Evolutionary conservation across 2,888 invertebrate species (phyloP).

Genomic region (Agonopterix alstromeriana): DNA sequence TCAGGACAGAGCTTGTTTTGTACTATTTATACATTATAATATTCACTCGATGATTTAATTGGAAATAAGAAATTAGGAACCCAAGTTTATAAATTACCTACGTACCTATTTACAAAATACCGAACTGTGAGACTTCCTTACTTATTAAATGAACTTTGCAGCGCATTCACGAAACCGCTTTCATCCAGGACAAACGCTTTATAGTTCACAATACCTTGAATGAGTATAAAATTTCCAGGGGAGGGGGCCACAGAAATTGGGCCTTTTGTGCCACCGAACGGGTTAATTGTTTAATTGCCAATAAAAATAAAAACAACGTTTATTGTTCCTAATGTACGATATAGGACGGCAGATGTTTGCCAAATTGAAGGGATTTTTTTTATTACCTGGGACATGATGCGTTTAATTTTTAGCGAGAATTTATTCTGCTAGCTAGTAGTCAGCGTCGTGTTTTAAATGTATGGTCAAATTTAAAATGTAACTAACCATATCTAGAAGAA

Average conservation of each 20-base stretch:
- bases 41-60: too few relatives aligned
- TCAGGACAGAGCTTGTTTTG: too few relatives aligned
- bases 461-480: too few relatives aligned
- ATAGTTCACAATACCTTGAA: conserved; percentile 58
- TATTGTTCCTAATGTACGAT: conserved; percentile 18
- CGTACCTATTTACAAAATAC: too few relatives aligned
- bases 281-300: conserved; percentile 75
- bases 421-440: too few relatives aligned
- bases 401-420: too few relatives aligned
- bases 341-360: conserved; percentile 35
- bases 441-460: too few relatives aligned
- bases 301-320: conserved; percentile 69
- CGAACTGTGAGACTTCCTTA: conserved; percentile 11
- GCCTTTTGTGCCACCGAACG: conserved; percentile 55
- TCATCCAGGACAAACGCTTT: conserved; percentile 48
- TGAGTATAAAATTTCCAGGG: conserved; percentile 67
- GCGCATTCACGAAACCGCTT: conserved; percentile 33
- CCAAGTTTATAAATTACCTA: too few relatives aligned
- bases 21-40: too few relatives aligned
- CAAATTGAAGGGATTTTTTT: not conserved
- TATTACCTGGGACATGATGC: not conserved
- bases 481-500: too few relatives aligned
- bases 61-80: too few relatives aligned
- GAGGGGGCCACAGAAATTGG: conserved; percentile 42
- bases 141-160: conserved; percentile 23